These are phyloP conservation scores for Apotomis turbidana DNA, from an alignment of 2,888 invertebrate species.

Conservation along the genomic window DNA sequence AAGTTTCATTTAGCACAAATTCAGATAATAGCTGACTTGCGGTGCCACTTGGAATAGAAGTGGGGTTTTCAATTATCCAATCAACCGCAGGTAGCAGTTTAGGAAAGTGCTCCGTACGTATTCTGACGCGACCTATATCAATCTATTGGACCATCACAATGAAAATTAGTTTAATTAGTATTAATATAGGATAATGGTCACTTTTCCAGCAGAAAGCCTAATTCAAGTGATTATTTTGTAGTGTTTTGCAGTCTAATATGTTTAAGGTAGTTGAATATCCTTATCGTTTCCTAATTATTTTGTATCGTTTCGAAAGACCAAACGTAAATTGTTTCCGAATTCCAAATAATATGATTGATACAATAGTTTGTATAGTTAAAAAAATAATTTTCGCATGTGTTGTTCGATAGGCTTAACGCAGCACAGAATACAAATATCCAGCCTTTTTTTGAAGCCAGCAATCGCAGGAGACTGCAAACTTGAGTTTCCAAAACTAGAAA, in stretches of 20 bases:
- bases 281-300: too few relatives aligned
- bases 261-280: too few relatives aligned
- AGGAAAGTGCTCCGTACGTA: constrained; percentile 61
- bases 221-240: too few relatives aligned
- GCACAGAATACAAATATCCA: too few relatives aligned
- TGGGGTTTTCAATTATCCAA: constrained; percentile 67
- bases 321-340: too few relatives aligned
- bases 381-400: too few relatives aligned
- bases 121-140: constrained; percentile 8
- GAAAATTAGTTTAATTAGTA: background rate
- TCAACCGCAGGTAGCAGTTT: constrained; percentile 55
- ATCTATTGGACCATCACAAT: constrained; percentile 1
- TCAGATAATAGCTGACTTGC: background rate
- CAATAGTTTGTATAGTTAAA: too few relatives aligned
- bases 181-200: background rate
- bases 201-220: too few relatives aligned
- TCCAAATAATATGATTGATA: too few relatives aligned
- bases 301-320: too few relatives aligned
- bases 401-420: too few relatives aligned
- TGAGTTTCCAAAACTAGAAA: background rate
- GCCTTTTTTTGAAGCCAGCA: background rate
- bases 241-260: too few relatives aligned
- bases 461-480: background rate
- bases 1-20: background rate
- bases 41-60: constrained; percentile 33